phyloP scores from a whole-genome alignment of 2,113 vertebrate species.

The Triplophysa tibetana region DNA sequence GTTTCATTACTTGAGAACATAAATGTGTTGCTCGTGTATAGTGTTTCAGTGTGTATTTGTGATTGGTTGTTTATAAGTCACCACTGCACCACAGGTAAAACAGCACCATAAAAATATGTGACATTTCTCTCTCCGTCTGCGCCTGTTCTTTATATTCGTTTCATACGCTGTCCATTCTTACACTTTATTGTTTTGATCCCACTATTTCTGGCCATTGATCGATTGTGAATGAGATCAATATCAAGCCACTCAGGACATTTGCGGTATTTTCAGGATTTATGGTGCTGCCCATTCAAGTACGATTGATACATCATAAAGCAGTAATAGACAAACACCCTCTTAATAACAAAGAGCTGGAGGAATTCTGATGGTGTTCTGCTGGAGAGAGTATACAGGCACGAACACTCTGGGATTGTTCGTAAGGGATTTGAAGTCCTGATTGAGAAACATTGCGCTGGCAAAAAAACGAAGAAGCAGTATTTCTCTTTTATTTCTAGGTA shows the following conservation, averaged over 20 bases:
- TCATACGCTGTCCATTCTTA: not conserved
- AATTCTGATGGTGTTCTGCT: not conserved
- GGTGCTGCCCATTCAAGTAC: not conserved
- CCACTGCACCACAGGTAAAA: not conserved
- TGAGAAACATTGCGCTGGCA: no score
- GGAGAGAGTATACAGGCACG: not conserved
- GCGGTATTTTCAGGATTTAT: not conserved
- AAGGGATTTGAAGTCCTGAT: no score
- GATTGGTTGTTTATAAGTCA: no score
- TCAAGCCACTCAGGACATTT: not conserved
- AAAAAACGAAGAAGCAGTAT: not conserved
- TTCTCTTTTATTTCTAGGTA: not conserved
- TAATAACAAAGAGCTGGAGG: not conserved
- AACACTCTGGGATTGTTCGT: no score
- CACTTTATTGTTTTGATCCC: not conserved
- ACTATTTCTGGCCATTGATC: not conserved
- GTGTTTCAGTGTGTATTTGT: no score
- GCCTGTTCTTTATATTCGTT: not conserved
- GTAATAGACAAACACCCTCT: conserved; percentile 4
- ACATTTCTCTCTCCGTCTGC: not conserved
- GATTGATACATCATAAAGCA: not conserved
- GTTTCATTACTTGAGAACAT: no score
- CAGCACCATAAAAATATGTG: not conserved
- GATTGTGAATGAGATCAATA: not conserved
- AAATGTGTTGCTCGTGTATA: no score